Evolutionary conservation across 1,140 invertebrate species (phyloP).

Genomic region (Bombus soroeensis): DNA sequence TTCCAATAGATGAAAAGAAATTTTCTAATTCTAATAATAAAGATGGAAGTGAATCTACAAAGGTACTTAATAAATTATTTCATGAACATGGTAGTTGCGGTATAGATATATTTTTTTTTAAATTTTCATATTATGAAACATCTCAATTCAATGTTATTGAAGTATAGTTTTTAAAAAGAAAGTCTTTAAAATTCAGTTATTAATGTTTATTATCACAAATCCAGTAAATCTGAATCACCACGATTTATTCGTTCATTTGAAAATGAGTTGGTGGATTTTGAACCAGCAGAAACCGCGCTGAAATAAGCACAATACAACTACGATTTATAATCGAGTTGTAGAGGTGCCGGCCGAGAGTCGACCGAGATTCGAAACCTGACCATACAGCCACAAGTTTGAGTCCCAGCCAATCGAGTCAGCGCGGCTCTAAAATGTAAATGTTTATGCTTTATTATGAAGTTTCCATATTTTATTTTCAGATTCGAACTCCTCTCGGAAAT

Average conservation of each 20-base stretch:
- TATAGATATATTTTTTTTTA: conserved; percentile 30
- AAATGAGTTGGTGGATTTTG: background rate
- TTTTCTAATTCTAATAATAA: conserved; percentile 51
- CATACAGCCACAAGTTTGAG: no score
- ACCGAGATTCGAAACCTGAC: no score
- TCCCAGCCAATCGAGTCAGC: no score
- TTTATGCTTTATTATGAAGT: background rate
- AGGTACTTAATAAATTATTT: conserved; percentile 53
- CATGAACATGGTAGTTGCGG: conserved; percentile 34
- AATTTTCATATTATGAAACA: conserved; percentile 69
- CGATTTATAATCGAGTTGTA: no score
- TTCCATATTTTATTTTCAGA: conserved; percentile 55
- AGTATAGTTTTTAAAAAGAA: conserved; percentile 60
- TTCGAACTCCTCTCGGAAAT: conserved; percentile 76
- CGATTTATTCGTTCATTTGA: background rate
- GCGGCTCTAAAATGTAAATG: background rate
- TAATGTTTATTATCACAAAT: background rate
- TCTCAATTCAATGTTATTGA: conserved; percentile 62
- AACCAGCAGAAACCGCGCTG: no score
- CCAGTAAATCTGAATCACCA: background rate
- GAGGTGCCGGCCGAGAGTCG: no score
- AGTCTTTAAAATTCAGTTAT: background rate
- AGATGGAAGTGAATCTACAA: conserved; percentile 40
- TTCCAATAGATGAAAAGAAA: conserved; percentile 47
- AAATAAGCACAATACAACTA: no score